phyloP scores from a whole-genome alignment of 2,888 invertebrate species.

The Gisinianus flammeolus region DNA sequence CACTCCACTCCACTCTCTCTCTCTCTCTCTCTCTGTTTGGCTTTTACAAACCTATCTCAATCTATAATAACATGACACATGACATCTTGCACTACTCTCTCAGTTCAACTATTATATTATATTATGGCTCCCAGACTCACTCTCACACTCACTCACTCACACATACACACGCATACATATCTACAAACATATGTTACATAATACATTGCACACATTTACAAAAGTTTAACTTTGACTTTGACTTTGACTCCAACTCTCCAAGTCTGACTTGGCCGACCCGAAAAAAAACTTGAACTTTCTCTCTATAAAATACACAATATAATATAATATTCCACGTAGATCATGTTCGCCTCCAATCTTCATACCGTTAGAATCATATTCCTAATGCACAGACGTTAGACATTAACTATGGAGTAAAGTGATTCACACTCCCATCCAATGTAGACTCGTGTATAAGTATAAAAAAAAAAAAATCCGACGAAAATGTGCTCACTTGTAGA shows the following conservation, averaged over 20 bases:
- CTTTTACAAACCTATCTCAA: conserved; percentile 8
- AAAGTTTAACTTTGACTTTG: neutral
- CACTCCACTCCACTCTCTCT: neutral
- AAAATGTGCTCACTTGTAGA: too few relatives aligned
- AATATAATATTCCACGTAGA: too few relatives aligned
- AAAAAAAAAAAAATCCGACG: too few relatives aligned
- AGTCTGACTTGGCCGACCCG: neutral
- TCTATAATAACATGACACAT: conserved; percentile 26
- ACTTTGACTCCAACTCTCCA: neutral
- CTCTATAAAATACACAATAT: too few relatives aligned
- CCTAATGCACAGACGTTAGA: too few relatives aligned
- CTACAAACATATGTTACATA: neutral
- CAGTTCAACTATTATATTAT: too few relatives aligned
- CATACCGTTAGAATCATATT: too few relatives aligned
- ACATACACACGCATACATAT: neutral
- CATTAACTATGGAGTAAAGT: too few relatives aligned
- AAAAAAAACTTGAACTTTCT: neutral
- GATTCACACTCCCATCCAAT: too few relatives aligned
- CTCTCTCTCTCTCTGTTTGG: neutral
- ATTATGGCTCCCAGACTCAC: neutral
- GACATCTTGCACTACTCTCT: neutral
- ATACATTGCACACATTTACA: too few relatives aligned
- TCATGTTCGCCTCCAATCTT: too few relatives aligned
- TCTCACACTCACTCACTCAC: neutral
- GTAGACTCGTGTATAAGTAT: too few relatives aligned